These are phyloP conservation scores for Drosophila pseudoobscura DNA, from an alignment of 1,140 invertebrate genomes.

Conservation along the genomic window DNA sequence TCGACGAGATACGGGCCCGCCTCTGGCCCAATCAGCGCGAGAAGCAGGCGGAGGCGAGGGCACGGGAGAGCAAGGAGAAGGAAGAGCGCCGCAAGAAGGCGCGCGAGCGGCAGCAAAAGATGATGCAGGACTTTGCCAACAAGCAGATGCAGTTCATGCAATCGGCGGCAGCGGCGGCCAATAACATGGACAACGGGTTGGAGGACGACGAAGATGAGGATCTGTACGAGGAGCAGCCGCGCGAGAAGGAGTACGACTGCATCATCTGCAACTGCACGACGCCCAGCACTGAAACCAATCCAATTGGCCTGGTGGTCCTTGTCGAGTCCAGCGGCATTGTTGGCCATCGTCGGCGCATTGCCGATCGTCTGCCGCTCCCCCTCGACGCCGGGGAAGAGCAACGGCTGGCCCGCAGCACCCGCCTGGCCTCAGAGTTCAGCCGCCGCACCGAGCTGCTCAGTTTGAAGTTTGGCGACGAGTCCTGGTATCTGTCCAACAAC, in stretches of 20 bases:
- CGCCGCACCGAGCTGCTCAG: constrained; percentile 72
- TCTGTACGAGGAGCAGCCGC: constrained; percentile 87
- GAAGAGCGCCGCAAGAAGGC: constrained; percentile 92
- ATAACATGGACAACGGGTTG: constrained; percentile 85
- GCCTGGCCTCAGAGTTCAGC: constrained; percentile 70
- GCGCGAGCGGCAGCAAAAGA: constrained; percentile 93
- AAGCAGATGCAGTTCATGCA: constrained; percentile 96
- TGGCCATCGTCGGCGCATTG: constrained; percentile 79
- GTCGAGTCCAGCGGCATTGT: constrained; percentile 84
- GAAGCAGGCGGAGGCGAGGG: constrained; percentile 89
- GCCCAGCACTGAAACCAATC: constrained; percentile 92
- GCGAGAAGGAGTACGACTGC: constrained; percentile 93
- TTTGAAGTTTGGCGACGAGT: constrained; percentile 84
- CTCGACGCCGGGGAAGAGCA: constrained; percentile 69
- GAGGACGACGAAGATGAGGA: constrained; percentile 86
- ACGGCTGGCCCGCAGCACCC: constrained; percentile 55
- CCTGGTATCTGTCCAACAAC: constrained; percentile 93
- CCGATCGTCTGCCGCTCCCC: constrained; percentile 70
- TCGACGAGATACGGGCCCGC: constrained; percentile 87
- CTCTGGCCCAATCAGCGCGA: constrained; percentile 92
- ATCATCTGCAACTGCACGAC: constrained; percentile 97
- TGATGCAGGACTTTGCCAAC: constrained; percentile 96
- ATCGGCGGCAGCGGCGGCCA: constrained; percentile 88
- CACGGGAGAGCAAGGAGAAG: constrained; percentile 89
- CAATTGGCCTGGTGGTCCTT: constrained; percentile 95